phyloP scores from a whole-genome alignment of 2,797 vertebrate species.

The Onychomys leucogaster region DNA sequence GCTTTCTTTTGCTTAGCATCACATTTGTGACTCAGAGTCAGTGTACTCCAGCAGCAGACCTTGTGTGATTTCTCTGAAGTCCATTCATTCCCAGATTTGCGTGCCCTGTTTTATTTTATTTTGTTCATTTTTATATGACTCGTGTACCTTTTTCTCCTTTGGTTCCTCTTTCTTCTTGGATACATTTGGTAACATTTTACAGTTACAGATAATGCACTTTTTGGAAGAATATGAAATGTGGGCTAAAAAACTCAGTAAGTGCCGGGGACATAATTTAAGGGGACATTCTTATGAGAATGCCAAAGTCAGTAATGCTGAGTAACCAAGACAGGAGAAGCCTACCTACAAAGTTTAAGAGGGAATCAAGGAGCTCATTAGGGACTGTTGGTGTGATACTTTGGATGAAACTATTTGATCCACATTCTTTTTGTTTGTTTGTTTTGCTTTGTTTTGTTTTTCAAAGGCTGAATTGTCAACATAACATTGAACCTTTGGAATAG shows the following conservation, averaged over 20 bases:
- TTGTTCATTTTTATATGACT: neutral
- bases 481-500: neutral
- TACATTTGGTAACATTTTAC: neutral
- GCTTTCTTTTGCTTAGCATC: constrained; percentile 13
- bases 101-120: neutral
- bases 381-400: neutral
- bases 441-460: too few species aligned
- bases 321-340: neutral
- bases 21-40: neutral
- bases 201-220: neutral
- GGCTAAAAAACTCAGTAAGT: neutral
- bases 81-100: neutral
- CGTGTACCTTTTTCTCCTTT: neutral
- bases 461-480: neutral
- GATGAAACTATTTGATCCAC: neutral
- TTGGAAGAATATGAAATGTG: neutral
- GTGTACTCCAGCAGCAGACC: neutral
- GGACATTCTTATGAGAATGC: neutral
- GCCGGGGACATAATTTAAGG: neutral
- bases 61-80: neutral
- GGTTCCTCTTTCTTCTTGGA: neutral
- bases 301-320: neutral
- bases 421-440: too few species aligned
- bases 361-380: neutral
- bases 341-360: fast-evolving